Evolutionary conservation across 2,888 invertebrate genomes (phyloP), one percentile per base, ranked within the genome.

Genomic region (Phania funesta): DNA sequence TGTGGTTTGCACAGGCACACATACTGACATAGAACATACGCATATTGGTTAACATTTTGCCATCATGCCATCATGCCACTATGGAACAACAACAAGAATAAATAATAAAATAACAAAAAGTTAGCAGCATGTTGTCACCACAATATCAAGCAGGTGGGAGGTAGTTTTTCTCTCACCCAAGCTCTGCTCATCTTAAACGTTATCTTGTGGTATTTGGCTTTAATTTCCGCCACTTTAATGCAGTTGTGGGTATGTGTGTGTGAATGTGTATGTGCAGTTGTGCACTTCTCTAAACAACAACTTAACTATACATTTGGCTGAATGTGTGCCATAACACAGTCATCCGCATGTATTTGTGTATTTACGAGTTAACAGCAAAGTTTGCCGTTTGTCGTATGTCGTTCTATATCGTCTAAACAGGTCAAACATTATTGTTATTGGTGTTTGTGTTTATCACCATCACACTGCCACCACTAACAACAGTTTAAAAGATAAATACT

Each of bases 121-220:
- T 70, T 58, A 56, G 56, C 64, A 78, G 75, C 70, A 80, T 70
- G 80, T 75, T 68, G 80, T 80, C 68, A 75, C 80, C 68, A 75
- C 75, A 80, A 75, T 18, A 60, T 76, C 50, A 54, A 50, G n/a
- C 26, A 58, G 58, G 26, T 20, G 26, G 26, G 9, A 35, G 24
- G 18, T 29, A 32, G 3, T 52, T 48, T 5, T 32, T 64, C 22
- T 13, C 5, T 6, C 26, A 4, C 13, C 13, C 38, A 26, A 6
- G n/a, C 62, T 35, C 52, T 35, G 32, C 18, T 46, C 13, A 35
- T 6, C 29, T 26, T 32, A 46, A 48, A 41, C 29, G 35, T 26
- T 52, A 70, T 38, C 64, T 64, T 46, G 20, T 41, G 22, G 22
- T 13, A 32, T 68, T 62, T 50, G 44, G 24, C 54, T 54, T 16